Evolutionary conservation across 2,797 vertebrate species (phyloP), one percentile per base, ranked within the genome.

Genomic region (Etheostoma nigrum): DNA sequence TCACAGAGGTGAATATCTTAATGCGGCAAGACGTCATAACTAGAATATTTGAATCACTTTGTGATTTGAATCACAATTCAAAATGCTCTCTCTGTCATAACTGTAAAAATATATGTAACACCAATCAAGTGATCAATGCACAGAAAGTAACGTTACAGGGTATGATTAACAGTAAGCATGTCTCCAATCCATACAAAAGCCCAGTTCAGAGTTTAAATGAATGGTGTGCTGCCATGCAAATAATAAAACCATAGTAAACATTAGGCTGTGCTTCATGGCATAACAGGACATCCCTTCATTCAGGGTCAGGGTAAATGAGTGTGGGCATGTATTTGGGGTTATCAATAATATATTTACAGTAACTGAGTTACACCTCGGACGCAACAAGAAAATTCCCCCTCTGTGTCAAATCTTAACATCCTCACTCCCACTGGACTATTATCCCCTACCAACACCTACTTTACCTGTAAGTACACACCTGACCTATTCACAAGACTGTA

Each of bases 141-240:
- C 19, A 47, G 27, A 14, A 21, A 23, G 16, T 23, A 23, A 23
- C 61, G 33, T 27, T 10, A 19, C 60, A 52, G 0, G 9, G 27
- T 7, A 27, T 27, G 10, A 27, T 48, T 2, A 48, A 57, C n/a
- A 7, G 40, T 25, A 15, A 63, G 13, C 23, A 16, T 3, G 10
- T 15, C 51, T 49, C 5, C 2, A 55, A 21, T 44, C 1, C 3
- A 77, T 40, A 77, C 36, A 64, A 40, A 67, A 25, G 52, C 14
- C 16, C 6, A 52, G 16, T 40, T 72, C 12, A 67, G n/a, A 64
- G 67, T 48, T 52, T 9, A 15, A 25, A 4, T 45, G 6, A 60
- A 16, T 54, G 30, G 42, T 48, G 21, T 52, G 21, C 66, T 42
- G 4, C 6, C 18, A 66, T 83, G 65, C 40, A 73, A 73, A 76